These are phyloP conservation scores for Aphis gossypii DNA, from an alignment of 1,140 invertebrate species.

Conservation along the genomic window DNA sequence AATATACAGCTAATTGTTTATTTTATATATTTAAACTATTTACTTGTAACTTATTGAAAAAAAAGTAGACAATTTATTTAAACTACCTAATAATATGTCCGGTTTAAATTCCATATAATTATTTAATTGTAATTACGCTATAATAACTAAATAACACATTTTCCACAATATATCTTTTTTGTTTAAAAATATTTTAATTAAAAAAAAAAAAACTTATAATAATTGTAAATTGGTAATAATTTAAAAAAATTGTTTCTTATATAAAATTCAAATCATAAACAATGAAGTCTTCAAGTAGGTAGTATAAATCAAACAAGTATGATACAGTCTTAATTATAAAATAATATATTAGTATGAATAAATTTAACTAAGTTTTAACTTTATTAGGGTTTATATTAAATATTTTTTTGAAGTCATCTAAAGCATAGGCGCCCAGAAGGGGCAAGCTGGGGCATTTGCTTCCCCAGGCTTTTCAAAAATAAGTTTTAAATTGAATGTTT, in stretches of 20 bases:
- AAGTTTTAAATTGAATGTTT: too few species aligned
- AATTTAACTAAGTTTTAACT: not conserved
- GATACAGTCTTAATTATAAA: not conserved
- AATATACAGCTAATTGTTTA: not conserved
- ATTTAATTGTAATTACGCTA: too few species aligned
- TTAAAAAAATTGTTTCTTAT: not conserved
- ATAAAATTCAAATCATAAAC: not conserved
- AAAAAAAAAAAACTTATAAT: not conserved
- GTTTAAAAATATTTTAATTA: not conserved
- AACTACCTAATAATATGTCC: too few species aligned
- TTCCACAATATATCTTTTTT: not conserved
- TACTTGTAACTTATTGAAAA: not conserved
- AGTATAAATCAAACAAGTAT: too few species aligned
- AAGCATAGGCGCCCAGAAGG: too few species aligned
- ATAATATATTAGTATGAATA: not conserved
- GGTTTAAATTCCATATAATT: too few species aligned
- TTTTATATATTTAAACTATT: not conserved
- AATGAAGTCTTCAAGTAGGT: too few species aligned
- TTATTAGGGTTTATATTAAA: slow-evolving; percentile 69
- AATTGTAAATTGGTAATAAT: not conserved
- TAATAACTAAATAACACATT: not conserved
- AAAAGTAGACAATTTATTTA: not conserved
- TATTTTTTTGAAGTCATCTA: slow-evolving; percentile 74
- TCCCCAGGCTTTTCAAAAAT: too few species aligned
- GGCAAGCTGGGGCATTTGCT: too few species aligned